A percentile compares a stretch with the other conserved stretches of the same genome.
Evolutionary conservation across 2,888 invertebrate genomes (phyloP).

Genomic region (Notocelia uddmanniana): DNA sequence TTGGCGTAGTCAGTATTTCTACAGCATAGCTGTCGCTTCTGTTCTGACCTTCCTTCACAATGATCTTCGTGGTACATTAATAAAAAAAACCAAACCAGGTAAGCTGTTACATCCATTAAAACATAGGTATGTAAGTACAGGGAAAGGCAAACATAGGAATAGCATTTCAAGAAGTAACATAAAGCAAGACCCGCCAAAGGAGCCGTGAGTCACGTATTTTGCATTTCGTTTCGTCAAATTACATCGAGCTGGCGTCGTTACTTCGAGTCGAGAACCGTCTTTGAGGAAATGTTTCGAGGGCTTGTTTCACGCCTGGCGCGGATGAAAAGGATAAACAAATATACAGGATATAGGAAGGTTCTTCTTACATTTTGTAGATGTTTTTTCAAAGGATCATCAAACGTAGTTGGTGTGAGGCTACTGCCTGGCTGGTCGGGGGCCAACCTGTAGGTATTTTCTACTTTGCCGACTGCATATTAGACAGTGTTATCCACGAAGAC

Average conservation of each 20-base stretch:
- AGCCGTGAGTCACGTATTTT: neutral
- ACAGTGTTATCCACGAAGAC: no score
- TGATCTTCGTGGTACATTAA: no score
- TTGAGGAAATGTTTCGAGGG: constrained; percentile 12
- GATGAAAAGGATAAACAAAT: neutral
- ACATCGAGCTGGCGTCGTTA: neutral
- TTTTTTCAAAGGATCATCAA: neutral
- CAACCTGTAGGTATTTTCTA: no score
- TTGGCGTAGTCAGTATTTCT: no score
- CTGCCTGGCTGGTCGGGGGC: no score
- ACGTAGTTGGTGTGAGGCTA: neutral
- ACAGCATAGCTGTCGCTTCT: no score
- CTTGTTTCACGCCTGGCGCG: constrained; percentile 1
- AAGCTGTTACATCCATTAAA: no score
- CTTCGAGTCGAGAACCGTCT: neutral
- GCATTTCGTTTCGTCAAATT: constrained; percentile 17
- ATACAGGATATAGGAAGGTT: neutral
- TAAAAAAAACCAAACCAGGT: no score
- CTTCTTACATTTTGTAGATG: neutral
- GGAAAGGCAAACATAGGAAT: neutral
- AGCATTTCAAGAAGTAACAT: neutral
- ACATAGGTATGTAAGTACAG: no score
- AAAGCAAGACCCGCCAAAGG: neutral
- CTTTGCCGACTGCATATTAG: no score
- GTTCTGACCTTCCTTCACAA: no score